Percentiles rank a stretch among this genome's conserved stretches.
Evolutionary conservation across 1,140 invertebrate species (phyloP).

Genomic region (Drosophila athabasca): DNA sequence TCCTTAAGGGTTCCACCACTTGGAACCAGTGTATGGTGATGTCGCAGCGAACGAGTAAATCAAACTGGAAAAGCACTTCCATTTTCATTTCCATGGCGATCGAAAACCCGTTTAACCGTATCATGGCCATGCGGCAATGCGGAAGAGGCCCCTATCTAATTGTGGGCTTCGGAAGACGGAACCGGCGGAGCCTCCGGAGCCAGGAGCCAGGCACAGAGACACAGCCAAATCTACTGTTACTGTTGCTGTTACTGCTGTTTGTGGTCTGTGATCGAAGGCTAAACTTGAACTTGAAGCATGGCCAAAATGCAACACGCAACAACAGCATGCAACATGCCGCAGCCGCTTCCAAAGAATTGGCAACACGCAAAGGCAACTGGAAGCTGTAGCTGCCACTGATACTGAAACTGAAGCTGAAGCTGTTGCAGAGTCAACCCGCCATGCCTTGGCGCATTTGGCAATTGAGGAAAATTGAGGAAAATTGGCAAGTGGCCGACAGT

Average conservation of each 20-base stretch:
- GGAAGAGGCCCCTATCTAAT: slow-evolving; percentile 63
- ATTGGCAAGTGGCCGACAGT: background rate
- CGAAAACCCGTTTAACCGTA: slow-evolving; percentile 62
- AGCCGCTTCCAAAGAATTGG: slow-evolving; percentile 17
- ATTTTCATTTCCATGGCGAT: no score
- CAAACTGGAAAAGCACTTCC: slow-evolving; percentile 14
- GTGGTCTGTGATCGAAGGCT: slow-evolving; percentile 14
- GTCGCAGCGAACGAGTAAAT: background rate
- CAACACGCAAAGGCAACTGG: slow-evolving; percentile 21
- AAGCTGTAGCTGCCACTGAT: no score
- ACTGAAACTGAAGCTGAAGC: no score
- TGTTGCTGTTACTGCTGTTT: background rate
- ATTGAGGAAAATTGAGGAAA: background rate
- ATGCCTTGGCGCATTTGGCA: background rate
- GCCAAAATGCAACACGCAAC: slow-evolving; percentile 50
- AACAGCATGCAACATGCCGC: slow-evolving; percentile 6
- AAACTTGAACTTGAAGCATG: slow-evolving; percentile 76
- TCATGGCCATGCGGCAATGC: slow-evolving; percentile 63
- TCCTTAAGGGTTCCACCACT: no score
- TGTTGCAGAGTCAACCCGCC: slow-evolving; percentile 17
- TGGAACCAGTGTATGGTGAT: no score
- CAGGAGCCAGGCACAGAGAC: no score
- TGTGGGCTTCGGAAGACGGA: slow-evolving; percentile 72
- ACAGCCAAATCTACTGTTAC: no score
- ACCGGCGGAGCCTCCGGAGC: slow-evolving; percentile 15